Conservation (phyloP, 2,113 vertebrate genomes). For the Polypterus bichir region DNA sequence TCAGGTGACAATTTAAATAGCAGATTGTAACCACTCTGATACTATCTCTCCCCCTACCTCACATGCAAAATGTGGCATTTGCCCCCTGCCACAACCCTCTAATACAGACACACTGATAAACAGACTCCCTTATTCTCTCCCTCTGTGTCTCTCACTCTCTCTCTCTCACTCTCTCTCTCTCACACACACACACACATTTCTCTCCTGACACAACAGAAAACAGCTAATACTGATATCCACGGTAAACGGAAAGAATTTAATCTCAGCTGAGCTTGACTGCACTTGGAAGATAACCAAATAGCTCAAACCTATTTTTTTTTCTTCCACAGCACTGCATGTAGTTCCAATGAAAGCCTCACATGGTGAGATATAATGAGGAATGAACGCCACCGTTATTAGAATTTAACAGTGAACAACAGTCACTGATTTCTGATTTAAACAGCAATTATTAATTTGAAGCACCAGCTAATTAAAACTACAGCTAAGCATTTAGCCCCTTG, state of each 20-base stretch:
- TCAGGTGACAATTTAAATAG: conserved; percentile 38
- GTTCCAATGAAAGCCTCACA: conserved; percentile 53
- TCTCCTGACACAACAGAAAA: conserved; percentile 12
- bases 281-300: conserved; percentile 61
- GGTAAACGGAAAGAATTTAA: conserved; percentile 47
- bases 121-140: too few relatives aligned
- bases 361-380: conserved; percentile 53
- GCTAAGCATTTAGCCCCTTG: conserved; percentile 75
- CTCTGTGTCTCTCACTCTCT: conserved; percentile 9
- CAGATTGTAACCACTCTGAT: conserved; percentile 26
- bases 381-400: conserved; percentile 51
- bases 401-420: conserved; percentile 52
- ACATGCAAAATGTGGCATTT: conserved; percentile 23
- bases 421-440: conserved; percentile 68
- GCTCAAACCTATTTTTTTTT: conserved; percentile 42
- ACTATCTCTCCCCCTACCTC: conserved; percentile 22
- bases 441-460: conserved; percentile 76
- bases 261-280: conserved; percentile 47
- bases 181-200: conserved; percentile 5
- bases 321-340: conserved; percentile 34
- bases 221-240: conserved; percentile 35
- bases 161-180: neutral
- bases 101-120: too few relatives aligned
- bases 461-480: conserved; percentile 74
- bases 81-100: conserved; percentile 8